Conservation (phyloP, 2,888 invertebrate genomes). For the Conistra vaccinii region DNA sequence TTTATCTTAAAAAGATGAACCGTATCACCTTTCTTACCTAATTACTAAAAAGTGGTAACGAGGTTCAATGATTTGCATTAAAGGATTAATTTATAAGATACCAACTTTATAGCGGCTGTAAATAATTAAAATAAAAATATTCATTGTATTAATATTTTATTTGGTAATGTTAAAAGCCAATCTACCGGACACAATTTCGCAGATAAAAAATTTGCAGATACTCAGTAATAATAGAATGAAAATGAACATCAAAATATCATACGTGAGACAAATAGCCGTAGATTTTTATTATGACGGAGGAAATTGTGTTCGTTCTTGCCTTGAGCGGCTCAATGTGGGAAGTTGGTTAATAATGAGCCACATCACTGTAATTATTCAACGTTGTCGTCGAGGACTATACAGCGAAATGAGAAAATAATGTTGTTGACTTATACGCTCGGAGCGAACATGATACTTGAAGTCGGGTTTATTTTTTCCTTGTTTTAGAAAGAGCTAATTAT, state of each 20-base stretch:
- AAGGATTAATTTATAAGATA: background rate
- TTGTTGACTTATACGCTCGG: constrained; percentile 40
- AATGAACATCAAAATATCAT: background rate
- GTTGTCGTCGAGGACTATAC: constrained; percentile 70
- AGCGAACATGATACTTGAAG: background rate
- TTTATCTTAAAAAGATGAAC: background rate
- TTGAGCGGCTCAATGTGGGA: constrained; percentile 25
- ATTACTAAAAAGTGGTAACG: background rate
- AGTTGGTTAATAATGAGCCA: constrained; percentile 70
- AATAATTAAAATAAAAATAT: background rate
- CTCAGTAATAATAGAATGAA: background rate
- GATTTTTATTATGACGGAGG: constrained; percentile 69
- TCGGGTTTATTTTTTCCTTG: background rate
- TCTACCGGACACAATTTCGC: background rate
- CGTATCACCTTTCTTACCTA: background rate
- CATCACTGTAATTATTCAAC: constrained; percentile 73
- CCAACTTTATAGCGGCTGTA: background rate
- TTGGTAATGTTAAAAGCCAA: background rate
- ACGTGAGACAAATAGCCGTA: constrained; percentile 60
- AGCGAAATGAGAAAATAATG: constrained; percentile 65
- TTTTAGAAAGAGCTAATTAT: background rate
- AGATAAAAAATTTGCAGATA: no score
- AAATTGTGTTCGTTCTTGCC: constrained; percentile 10
- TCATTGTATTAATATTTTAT: background rate
- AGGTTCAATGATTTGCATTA: background rate